phyloP scores from a whole-genome alignment of 2,113 vertebrate species.

The Phaetusa simplex region DNA sequence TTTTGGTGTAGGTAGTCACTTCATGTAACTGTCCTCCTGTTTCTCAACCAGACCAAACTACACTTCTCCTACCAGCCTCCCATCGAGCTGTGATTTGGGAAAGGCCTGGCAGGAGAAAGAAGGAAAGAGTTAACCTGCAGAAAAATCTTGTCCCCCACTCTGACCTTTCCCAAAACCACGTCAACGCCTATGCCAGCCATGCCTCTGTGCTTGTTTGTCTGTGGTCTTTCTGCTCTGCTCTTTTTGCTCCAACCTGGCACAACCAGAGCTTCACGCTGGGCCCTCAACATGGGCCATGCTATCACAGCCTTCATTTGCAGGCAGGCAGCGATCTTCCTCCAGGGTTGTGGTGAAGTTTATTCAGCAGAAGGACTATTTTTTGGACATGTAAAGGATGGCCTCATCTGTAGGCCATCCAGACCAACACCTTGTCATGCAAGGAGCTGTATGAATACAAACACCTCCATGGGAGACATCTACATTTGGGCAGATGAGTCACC shows the following conservation, averaged over 20 bases:
- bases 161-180: not conserved
- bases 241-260: not conserved
- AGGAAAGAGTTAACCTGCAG: not conserved
- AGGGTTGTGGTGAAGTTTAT: not conserved
- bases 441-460: not conserved
- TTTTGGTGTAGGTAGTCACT: not conserved
- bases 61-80: not conserved
- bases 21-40: not conserved
- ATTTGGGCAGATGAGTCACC: not conserved
- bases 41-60: not conserved
- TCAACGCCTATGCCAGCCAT: not conserved
- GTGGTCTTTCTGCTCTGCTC: not conserved
- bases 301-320: not conserved
- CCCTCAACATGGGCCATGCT: not conserved
- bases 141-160: not conserved
- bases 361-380: not conserved
- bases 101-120: not conserved
- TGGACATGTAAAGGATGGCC: not conserved
- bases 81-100: not conserved
- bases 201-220: not conserved
- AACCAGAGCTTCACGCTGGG: not conserved
- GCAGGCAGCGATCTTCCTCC: not conserved
- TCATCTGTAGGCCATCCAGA: not conserved
- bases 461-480: not conserved
- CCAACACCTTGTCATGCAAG: not conserved